Evolutionary conservation across 1,140 invertebrate genomes (phyloP).

Genomic region (Nasonia giraulti): DNA sequence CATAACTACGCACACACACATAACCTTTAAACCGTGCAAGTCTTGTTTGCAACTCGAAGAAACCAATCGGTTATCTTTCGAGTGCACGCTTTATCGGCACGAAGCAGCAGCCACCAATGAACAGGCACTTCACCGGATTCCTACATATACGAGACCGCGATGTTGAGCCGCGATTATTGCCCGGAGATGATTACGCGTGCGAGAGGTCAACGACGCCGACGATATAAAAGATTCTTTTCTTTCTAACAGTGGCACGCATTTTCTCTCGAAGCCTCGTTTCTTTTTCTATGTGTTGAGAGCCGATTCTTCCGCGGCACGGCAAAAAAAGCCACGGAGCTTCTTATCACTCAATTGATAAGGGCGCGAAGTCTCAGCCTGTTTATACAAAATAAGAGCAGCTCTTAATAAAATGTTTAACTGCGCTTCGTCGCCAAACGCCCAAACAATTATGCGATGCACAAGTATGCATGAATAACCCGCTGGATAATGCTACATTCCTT

Average conservation of each 20-base stretch:
- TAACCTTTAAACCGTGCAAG: constrained; percentile 5
- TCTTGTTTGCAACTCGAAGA: constrained; percentile 23
- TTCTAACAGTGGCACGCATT: not conserved
- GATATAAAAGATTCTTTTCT: constrained; percentile 23
- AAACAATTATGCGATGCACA: constrained; percentile 54
- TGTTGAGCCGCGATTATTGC: constrained; percentile 1
- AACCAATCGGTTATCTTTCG: constrained; percentile 36
- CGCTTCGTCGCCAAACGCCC: not conserved
- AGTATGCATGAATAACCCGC: constrained; percentile 49
- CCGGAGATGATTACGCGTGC: constrained; percentile 1
- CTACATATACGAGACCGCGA: not conserved
- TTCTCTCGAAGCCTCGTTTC: constrained; percentile 37
- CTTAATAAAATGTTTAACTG: not conserved
- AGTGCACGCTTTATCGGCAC: constrained; percentile 9
- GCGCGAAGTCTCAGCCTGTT: constrained; percentile 38
- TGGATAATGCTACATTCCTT: constrained; percentile 39
- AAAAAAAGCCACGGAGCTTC: constrained; percentile 8
- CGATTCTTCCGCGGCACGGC: constrained; percentile 28
- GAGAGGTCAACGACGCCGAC: constrained; percentile 7
- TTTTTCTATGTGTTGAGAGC: not conserved
- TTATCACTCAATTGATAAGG: constrained; percentile 30
- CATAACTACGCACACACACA: not conserved
- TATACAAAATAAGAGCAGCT: constrained; percentile 47
- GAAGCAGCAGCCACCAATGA: constrained; percentile 14
- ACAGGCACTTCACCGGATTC: constrained; percentile 32